Evolutionary conservation across 35 echinoderm and acorn worm species (phyloP).

Genomic region (Amphiura filiformis): DNA sequence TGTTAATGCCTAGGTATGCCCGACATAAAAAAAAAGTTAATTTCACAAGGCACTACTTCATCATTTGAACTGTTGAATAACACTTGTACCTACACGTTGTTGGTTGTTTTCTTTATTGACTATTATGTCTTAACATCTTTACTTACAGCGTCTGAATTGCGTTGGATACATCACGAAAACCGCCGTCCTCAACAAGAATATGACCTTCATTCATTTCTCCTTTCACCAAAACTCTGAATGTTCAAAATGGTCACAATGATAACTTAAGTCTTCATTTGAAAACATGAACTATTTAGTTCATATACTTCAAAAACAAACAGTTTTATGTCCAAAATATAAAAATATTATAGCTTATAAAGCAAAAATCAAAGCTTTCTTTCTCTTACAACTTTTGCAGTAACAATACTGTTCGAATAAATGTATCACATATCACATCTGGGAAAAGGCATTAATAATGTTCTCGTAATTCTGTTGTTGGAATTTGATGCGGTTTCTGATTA

Average conservation of each 20-base stretch:
- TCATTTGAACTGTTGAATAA: neutral
- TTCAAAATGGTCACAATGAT: neutral
- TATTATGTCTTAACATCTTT: neutral
- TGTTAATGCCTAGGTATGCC: too few relatives aligned
- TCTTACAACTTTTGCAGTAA: neutral
- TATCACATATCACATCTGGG: neutral
- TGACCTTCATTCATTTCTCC: neutral
- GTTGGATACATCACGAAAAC: neutral
- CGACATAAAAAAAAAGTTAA: neutral
- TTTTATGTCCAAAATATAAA: neutral
- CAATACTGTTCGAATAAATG: neutral
- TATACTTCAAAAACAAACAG: neutral
- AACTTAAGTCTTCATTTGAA: neutral
- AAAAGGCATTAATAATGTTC: neutral
- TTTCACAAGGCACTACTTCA: neutral
- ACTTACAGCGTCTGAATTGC: too few relatives aligned
- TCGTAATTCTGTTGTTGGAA: neutral
- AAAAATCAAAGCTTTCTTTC: neutral
- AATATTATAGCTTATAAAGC: neutral
- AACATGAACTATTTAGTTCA: neutral
- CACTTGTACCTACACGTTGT: neutral
- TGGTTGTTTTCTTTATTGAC: neutral
- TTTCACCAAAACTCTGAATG: neutral
- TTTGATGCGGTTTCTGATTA: neutral
- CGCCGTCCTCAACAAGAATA: neutral